Percentiles rank a stretch among this genome's conserved stretches.
These are phyloP conservation scores for Subanguina moxae DNA, from an alignment of 1,140 invertebrate species.

Conservation along the genomic window DNA sequence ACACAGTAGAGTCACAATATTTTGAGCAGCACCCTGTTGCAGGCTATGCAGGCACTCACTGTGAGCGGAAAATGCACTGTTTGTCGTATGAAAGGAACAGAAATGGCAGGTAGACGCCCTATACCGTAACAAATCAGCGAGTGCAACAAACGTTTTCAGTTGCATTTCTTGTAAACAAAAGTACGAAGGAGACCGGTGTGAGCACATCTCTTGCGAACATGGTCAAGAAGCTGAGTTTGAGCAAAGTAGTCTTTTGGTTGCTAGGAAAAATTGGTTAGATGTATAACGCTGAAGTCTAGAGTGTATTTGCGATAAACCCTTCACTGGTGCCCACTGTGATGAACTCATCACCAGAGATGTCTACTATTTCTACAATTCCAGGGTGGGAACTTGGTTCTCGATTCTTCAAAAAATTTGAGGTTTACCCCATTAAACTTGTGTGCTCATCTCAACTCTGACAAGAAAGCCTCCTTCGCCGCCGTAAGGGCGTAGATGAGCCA, in stretches of 20 bases:
- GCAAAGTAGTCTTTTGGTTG: conserved; percentile 6
- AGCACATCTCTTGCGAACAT: conserved; percentile 40
- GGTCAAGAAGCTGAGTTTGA: conserved; percentile 28
- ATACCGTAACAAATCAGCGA: neutral
- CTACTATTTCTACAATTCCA: conserved; percentile 47
- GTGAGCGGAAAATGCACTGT: conserved; percentile 44
- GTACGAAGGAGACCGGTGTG: conserved; percentile 38
- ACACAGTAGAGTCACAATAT: no score
- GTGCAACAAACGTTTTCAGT: conserved; percentile 12
- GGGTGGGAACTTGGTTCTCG: conserved; percentile 21
- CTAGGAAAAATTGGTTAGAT: no score
- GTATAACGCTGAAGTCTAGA: neutral
- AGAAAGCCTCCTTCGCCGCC: no score
- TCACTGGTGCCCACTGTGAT: conserved; percentile 39
- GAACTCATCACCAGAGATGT: conserved; percentile 43
- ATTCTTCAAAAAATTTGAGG: no score
- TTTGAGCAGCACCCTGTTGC: no score
- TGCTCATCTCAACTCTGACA: no score
- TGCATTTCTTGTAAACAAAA: conserved; percentile 40
- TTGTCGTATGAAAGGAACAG: conserved; percentile 34
- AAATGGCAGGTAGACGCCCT: conserved; percentile 37
- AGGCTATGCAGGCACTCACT: conserved; percentile 44
- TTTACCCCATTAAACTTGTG: no score
- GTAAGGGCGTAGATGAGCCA: no score
- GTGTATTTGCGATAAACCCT: conserved; percentile 42